A percentile compares a stretch with the other conserved stretches of the same genome.
phyloP scores from a whole-genome alignment of 2,113 vertebrate species.

The Lophura nycthemera region DNA sequence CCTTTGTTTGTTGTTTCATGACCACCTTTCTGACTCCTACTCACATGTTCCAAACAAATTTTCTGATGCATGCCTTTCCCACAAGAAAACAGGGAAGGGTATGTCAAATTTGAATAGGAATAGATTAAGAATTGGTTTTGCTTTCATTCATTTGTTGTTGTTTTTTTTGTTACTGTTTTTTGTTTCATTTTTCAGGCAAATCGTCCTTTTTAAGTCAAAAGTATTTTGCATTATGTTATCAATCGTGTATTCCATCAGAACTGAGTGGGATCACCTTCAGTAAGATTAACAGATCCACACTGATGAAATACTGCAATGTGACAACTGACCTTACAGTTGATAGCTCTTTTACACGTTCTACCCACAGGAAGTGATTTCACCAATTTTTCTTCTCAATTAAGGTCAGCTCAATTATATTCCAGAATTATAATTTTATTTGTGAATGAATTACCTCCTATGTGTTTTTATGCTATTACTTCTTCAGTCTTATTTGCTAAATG shows the following conservation, averaged over 20 bases:
- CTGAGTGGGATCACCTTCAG: neutral
- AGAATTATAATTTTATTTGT: neutral
- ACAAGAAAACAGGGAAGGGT: neutral
- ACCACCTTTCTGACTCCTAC: neutral
- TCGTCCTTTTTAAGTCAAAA: neutral
- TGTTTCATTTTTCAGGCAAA: neutral
- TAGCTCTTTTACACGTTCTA: neutral
- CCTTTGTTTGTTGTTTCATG: neutral
- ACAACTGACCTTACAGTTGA: neutral
- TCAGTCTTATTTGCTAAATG: constrained; percentile 26
- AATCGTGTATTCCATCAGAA: neutral
- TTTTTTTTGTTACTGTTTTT: neutral
- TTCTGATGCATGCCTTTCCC: neutral
- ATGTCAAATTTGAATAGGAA: neutral
- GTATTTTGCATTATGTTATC: neutral
- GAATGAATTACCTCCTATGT: neutral
- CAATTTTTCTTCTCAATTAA: neutral
- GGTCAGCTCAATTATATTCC: neutral
- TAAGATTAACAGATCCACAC: constrained; percentile 33
- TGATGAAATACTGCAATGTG: constrained; percentile 24
- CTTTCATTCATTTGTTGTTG: neutral
- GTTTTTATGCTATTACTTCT: neutral
- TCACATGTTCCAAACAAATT: neutral
- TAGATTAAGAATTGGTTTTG: neutral
- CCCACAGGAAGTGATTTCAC: neutral